A percentile compares a stretch with the other conserved stretches of the same genome.
These are phyloP conservation scores for Ferrisia virgata DNA, from an alignment of 2,888 invertebrate genomes.

Conservation along the genomic window DNA sequence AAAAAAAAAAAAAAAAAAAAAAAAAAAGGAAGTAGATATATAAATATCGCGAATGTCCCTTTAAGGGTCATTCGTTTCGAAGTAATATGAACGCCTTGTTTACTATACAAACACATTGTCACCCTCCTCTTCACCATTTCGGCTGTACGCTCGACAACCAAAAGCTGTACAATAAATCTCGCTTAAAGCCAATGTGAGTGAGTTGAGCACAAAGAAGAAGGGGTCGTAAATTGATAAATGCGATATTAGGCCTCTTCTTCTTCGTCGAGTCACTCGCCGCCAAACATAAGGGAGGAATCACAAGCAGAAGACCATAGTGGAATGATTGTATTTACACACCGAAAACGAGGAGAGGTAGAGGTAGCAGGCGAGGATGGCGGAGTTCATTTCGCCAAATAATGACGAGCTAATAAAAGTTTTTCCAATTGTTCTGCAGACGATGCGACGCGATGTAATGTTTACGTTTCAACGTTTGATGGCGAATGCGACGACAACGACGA, in stretches of 20 bases:
- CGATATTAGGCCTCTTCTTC: constrained; percentile 7
- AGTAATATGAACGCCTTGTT: constrained; percentile 23
- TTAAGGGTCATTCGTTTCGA: constrained; percentile 23
- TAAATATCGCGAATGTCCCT: constrained; percentile 27
- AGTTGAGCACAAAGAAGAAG: neutral
- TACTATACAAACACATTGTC: neutral
- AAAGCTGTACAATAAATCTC: constrained; percentile 2
- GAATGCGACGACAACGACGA: neutral
- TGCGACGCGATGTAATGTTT: neutral
- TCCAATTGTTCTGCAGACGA: neutral
- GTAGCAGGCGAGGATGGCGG: too few relatives aligned
- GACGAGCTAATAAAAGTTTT: neutral
- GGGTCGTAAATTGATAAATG: constrained; percentile 45
- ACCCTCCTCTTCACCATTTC: neutral
- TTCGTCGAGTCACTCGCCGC: neutral
- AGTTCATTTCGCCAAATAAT: neutral
- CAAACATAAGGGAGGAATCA: neutral
- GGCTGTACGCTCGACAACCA: neutral
- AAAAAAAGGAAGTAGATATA: neutral
- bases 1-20: neutral
- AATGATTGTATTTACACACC: neutral
- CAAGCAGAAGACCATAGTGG: neutral
- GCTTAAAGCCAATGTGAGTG: constrained; percentile 42
- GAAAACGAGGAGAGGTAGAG: neutral
- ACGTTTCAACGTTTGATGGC: neutral